phyloP scores from a whole-genome alignment of 2,888 invertebrate species.

The Pseudolycoriella hygida region DNA sequence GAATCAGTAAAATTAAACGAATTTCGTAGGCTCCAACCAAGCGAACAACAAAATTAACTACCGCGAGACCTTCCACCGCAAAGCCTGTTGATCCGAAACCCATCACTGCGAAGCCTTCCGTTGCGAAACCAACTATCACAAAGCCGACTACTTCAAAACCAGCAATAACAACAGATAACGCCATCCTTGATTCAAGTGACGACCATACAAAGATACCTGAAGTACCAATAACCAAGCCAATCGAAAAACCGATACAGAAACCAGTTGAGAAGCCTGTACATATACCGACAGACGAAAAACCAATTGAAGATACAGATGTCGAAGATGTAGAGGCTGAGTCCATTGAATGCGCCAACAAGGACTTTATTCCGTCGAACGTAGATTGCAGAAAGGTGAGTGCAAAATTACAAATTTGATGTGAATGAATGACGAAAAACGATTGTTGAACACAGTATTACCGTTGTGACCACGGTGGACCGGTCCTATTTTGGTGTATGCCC shows the following conservation, averaged over 20 bases:
- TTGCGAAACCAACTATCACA: no score
- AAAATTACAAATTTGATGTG: slow-evolving; percentile 7
- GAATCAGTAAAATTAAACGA: slow-evolving; percentile 8
- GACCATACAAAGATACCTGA: slow-evolving; percentile 14
- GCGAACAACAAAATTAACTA: slow-evolving; percentile 15
- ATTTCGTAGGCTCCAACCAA: background rate
- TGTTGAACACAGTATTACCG: slow-evolving; percentile 51
- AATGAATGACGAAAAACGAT: no score
- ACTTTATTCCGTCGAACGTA: slow-evolving; percentile 35
- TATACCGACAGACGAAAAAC: background rate
- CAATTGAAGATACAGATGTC: slow-evolving; percentile 7
- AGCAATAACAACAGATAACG: no score
- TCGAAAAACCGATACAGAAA: slow-evolving; percentile 7
- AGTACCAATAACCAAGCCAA: slow-evolving; percentile 6
- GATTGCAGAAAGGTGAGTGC: slow-evolving; percentile 36
- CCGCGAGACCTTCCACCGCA: no score
- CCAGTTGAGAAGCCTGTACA: slow-evolving; percentile 1
- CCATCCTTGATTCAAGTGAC: no score
- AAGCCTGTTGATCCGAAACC: background rate
- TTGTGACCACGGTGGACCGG: slow-evolving; percentile 61
- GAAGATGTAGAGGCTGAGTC: slow-evolving; percentile 22
- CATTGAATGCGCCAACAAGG: slow-evolving; percentile 32
- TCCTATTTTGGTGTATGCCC: slow-evolving; percentile 52
- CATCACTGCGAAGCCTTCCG: no score
- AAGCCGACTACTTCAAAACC: no score